These are phyloP conservation scores for Julus scandinavius DNA, from an alignment of 2,888 invertebrate species.

Conservation along the genomic window DNA sequence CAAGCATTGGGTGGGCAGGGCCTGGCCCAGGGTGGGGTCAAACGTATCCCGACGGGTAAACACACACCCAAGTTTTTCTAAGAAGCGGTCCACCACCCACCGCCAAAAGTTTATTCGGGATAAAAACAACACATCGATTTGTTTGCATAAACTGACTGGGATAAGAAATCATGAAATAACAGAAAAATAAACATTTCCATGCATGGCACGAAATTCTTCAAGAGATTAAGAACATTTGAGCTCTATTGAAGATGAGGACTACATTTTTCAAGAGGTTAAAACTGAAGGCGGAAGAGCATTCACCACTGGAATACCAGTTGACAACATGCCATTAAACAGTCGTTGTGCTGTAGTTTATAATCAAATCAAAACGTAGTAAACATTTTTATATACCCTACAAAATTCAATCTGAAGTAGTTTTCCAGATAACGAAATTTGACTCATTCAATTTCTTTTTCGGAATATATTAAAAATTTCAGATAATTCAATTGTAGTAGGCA, in stretches of 20 bases:
- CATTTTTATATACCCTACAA: too few species aligned
- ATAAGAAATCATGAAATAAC: neutral
- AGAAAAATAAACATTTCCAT: neutral
- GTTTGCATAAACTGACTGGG: neutral
- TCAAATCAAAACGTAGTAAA: too few species aligned
- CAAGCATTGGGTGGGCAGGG: neutral
- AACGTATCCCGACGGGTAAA: neutral
- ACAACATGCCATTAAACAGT: too few species aligned
- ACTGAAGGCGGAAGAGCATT: neutral
- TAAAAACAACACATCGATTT: slow-evolving; percentile 16
- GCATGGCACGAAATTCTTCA: neutral
- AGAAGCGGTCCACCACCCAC: neutral
- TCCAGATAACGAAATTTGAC: too few species aligned
- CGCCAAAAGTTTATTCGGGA: neutral
- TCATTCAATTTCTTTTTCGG: too few species aligned
- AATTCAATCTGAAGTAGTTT: too few species aligned
- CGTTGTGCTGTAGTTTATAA: too few species aligned
- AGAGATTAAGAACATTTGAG: neutral
- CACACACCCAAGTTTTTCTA: neutral
- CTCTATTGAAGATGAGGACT: neutral
- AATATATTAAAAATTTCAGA: too few species aligned
- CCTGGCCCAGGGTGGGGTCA: neutral
- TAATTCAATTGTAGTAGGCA: too few species aligned
- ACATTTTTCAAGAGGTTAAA: neutral
- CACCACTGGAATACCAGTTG: too few species aligned